Evolutionary conservation across 2,888 invertebrate species (phyloP).

Genomic region (Hedychridium roseum): DNA sequence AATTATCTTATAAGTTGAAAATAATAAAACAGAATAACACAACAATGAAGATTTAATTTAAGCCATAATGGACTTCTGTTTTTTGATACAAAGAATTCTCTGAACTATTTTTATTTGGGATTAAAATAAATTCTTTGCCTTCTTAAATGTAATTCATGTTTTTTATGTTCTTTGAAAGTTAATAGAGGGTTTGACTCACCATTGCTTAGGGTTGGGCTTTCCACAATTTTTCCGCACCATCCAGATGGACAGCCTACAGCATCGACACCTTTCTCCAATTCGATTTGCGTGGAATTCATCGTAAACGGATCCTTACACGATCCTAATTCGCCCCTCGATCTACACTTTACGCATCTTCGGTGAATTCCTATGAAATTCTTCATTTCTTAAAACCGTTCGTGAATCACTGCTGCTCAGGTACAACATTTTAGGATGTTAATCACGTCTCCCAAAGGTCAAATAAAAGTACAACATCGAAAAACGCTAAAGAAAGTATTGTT

Average conservation of each 20-base stretch:
- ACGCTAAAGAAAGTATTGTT: no score
- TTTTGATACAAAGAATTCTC: slow-evolving; percentile 19
- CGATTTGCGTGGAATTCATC: slow-evolving; percentile 79
- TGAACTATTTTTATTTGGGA: slow-evolving; percentile 1
- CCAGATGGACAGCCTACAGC: slow-evolving; percentile 86
- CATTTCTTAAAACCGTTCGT: not conserved
- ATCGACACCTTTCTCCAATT: slow-evolving; percentile 75
- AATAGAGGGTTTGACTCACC: slow-evolving; percentile 65
- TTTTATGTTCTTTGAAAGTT: not conserved
- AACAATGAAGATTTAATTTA: no score
- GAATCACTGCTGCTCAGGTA: slow-evolving; percentile 8
- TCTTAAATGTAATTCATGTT: not conserved
- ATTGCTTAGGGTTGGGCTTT: slow-evolving; percentile 79
- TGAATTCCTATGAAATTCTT: slow-evolving; percentile 70
- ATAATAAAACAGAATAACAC: no score
- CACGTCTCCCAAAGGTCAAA: no score
- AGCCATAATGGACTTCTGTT: no score
- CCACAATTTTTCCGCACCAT: slow-evolving; percentile 92
- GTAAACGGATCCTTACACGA: slow-evolving; percentile 88
- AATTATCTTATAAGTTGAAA: no score
- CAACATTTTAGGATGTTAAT: no score
- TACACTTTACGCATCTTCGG: slow-evolving; percentile 82
- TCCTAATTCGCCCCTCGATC: slow-evolving; percentile 87
- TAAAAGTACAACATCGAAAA: no score
- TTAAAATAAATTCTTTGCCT: not conserved